Evolutionary conservation across 2,797 vertebrate species (phyloP).

Genomic region (Notolabrus celidotus): DNA sequence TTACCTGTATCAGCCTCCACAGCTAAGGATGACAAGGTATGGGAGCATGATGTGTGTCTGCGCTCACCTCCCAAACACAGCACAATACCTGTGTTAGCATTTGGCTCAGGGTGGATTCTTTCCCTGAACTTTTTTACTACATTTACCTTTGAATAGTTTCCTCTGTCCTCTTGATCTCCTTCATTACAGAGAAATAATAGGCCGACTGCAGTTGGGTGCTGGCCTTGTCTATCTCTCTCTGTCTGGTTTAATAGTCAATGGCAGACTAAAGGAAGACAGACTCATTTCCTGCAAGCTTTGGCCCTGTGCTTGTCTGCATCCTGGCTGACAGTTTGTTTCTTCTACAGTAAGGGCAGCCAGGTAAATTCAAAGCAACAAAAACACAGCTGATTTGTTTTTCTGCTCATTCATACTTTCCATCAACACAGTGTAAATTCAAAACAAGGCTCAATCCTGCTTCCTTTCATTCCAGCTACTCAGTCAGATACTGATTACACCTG

Average conservation of each 20-base stretch:
- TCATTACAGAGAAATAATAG: slow-evolving; percentile 51
- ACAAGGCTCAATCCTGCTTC: slow-evolving; percentile 1
- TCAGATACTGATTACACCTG: slow-evolving; percentile 45
- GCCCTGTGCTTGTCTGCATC: slow-evolving; percentile 43
- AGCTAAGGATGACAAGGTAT: slow-evolving; percentile 94
- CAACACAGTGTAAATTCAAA: too few relatives aligned
- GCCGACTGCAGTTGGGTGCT: slow-evolving; percentile 40
- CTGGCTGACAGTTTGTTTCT: slow-evolving; percentile 40
- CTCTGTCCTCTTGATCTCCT: slow-evolving; percentile 43
- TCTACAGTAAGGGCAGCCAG: slow-evolving; percentile 28
- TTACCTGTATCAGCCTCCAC: slow-evolving; percentile 96
- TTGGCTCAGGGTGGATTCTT: slow-evolving; percentile 28
- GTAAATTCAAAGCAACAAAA: slow-evolving; percentile 15
- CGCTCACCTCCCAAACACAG: slow-evolving; percentile 58
- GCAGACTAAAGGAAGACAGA: slow-evolving; percentile 51
- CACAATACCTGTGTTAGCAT: slow-evolving; percentile 48
- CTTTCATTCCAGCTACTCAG: slow-evolving; percentile 23
- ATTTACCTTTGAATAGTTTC: slow-evolving; percentile 28
- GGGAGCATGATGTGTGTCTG: slow-evolving; percentile 83
- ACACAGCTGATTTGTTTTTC: too few relatives aligned
- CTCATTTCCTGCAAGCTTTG: slow-evolving; percentile 59
- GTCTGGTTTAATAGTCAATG: slow-evolving; percentile 66
- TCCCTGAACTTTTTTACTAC: slow-evolving; percentile 10
- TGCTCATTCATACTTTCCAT: too few relatives aligned
- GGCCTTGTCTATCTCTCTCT: slow-evolving; percentile 53